Percentiles rank a stretch among this genome's conserved stretches.
Conservation (phyloP, 2,797 vertebrate species). For the Menidia menidia region DNA sequence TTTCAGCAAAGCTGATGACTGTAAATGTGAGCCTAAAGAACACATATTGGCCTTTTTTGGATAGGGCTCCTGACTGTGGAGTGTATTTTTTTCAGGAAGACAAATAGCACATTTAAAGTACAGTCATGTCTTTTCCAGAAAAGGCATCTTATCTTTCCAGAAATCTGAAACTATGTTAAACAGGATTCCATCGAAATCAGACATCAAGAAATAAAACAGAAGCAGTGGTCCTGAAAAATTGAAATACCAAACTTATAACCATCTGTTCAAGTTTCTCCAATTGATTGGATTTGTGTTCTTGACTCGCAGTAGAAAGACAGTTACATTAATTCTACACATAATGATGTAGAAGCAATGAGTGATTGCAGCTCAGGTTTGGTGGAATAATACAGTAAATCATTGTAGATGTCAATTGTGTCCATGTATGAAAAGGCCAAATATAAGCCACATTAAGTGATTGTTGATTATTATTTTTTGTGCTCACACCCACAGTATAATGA, state of each 20-base stretch:
- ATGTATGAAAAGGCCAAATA: too few relatives aligned
- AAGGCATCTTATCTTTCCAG: slow-evolving; percentile 21
- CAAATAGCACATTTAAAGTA: slow-evolving; percentile 15
- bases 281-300: slow-evolving; percentile 38
- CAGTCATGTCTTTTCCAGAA: slow-evolving; percentile 21
- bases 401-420: too few relatives aligned
- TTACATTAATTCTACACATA: slow-evolving; percentile 26
- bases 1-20: slow-evolving; percentile 23
- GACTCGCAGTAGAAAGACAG: slow-evolving; percentile 26
- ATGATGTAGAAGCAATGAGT: slow-evolving; percentile 13
- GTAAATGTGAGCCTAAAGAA: slow-evolving; percentile 31
- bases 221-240: slow-evolving; percentile 43
- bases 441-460: too few relatives aligned
- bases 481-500: too few relatives aligned
- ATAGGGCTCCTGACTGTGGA: background rate
- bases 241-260: slow-evolving; percentile 41
- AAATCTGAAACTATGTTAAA: slow-evolving; percentile 17
- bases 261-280: slow-evolving; percentile 34
- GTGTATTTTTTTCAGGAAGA: slow-evolving; percentile 25
- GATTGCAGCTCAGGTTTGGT: slow-evolving; percentile 6
- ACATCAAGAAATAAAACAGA: slow-evolving; percentile 37
- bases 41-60: slow-evolving; percentile 19
- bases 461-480: too few relatives aligned
- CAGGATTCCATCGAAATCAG: slow-evolving; percentile 23
- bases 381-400: background rate